A percentile compares a stretch with the other conserved stretches of the same genome.
Conservation (phyloP, 2,888 invertebrate species). For the Isoperla grammatica region DNA sequence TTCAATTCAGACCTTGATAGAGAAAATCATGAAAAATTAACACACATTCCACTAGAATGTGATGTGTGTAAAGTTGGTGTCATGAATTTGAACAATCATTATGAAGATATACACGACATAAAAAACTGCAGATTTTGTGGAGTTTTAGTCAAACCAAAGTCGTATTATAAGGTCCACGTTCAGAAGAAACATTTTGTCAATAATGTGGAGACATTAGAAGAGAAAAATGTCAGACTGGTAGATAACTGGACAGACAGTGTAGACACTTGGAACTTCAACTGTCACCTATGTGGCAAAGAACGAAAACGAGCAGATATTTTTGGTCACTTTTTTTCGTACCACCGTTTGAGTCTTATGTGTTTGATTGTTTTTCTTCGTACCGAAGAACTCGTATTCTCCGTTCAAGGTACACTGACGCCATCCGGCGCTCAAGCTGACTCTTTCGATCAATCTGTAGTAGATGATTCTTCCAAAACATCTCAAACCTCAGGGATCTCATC, state of each 20-base stretch:
- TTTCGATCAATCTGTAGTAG: not conserved
- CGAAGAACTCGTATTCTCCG: constrained; percentile 27
- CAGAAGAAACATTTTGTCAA: constrained; percentile 30
- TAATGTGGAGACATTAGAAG: constrained; percentile 25
- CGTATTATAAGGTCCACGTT: constrained; percentile 30
- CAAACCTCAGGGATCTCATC: constrained; percentile 24
- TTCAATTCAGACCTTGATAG: constrained; percentile 29
- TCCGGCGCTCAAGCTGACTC: constrained; percentile 9
- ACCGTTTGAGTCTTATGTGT: constrained; percentile 29
- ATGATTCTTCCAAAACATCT: constrained; percentile 22
- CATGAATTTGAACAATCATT: constrained; percentile 29
- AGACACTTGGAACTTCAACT: constrained; percentile 30
- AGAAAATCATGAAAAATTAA: constrained; percentile 29
- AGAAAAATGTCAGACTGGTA: constrained; percentile 26
- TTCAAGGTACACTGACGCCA: constrained; percentile 26
- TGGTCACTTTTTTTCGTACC: constrained; percentile 33
- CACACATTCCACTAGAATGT: constrained; percentile 31
- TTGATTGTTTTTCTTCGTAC: constrained; percentile 29
- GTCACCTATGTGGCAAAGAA: constrained; percentile 31
- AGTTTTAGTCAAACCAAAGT: constrained; percentile 29
- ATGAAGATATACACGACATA: constrained; percentile 28
- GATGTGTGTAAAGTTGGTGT: constrained; percentile 28
- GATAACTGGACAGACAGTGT: constrained; percentile 25
- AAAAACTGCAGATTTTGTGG: constrained; percentile 30
- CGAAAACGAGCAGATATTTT: constrained; percentile 30